These are phyloP conservation scores for Synaphobranchus kaupii DNA, from an alignment of 2,797 vertebrate genomes.

Conservation along the genomic window DNA sequence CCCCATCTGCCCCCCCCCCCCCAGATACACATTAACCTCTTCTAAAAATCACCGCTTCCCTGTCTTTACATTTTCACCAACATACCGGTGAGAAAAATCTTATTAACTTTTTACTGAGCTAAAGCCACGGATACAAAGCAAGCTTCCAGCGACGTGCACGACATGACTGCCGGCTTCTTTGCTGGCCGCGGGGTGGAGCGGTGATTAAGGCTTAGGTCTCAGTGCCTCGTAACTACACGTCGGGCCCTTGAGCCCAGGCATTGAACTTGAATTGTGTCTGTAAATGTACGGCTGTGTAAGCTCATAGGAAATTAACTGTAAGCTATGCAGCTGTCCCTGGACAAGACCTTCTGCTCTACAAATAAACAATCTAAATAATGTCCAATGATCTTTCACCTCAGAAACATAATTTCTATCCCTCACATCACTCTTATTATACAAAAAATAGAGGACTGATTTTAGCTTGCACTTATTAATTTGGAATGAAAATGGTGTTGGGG, in stretches of 20 bases:
- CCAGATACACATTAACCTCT: neutral
- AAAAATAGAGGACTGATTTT: neutral
- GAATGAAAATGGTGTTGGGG: neutral
- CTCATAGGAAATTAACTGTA: neutral
- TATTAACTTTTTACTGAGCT: slow-evolving; percentile 1
- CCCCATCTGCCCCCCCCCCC: neutral
- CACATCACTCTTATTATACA: neutral
- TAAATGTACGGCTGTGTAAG: neutral
- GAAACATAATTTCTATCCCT: neutral
- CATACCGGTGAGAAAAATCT: neutral
- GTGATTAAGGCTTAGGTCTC: neutral
- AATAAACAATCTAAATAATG: neutral
- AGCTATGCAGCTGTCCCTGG: neutral
- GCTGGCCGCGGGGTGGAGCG: neutral
- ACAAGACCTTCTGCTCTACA: neutral
- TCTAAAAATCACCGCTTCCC: neutral
- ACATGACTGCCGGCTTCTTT: neutral
- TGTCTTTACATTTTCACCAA: neutral
- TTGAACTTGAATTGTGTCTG: neutral
- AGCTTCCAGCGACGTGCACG: neutral
- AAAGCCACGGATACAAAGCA: neutral
- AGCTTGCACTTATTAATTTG: neutral
- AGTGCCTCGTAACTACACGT: neutral
- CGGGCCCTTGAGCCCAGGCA: neutral
- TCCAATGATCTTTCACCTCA: neutral